Base-by-base conservation (phyloP, 2,113 vertebrate genomes). In the Triplophysa siluroides region DNA sequence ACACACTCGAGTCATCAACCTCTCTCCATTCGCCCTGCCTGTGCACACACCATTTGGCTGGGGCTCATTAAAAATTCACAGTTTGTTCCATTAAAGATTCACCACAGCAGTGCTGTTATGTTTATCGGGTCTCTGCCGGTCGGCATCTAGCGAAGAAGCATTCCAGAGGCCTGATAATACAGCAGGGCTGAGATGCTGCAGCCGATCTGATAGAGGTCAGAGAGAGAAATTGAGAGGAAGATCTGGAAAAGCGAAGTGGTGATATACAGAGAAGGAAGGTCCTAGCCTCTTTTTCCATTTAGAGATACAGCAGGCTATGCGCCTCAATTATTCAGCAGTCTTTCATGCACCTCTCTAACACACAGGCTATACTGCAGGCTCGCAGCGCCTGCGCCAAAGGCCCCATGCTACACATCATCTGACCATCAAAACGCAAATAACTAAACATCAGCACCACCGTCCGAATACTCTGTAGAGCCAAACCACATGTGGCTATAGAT, bases 11-110 rank as follows among this genome's bases (percentile, higher is more conserved):
- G 21, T 10, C 54, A 63, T 58, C 78, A 72, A 41, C 52, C 79
- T 67, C 63, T 58, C 61, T 66, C 7, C 33, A 3, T 24, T 8
- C 10, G 47, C 47, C 24, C 13, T 43, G 0, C 24, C 43, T 65
- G 54, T 54, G 23, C 21, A 52, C 45, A 78, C 43, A 72, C 58
- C 58, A 78, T 56, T 58, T 71, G 21, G 69, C 64, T 76, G 47
- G 62, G 58, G 83, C 61, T 80, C 88, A 92, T 93, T 83, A 92
- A 93, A 92, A 89, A 92, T 92, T 92, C 90, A 92, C 89, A 87
- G 88, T 90, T 88, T 86, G 85, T 87, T 82, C 87, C 86, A 92
- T 93, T 90, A 92, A 92, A 92, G 87, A 91, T 92, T 93, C 90
- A 91, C 88, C 66, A 54, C 54, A 29, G 23, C 88, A 80, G 87